phyloP scores from a whole-genome alignment of 2,113 vertebrate genomes.

The Saguinus midas region DNA sequence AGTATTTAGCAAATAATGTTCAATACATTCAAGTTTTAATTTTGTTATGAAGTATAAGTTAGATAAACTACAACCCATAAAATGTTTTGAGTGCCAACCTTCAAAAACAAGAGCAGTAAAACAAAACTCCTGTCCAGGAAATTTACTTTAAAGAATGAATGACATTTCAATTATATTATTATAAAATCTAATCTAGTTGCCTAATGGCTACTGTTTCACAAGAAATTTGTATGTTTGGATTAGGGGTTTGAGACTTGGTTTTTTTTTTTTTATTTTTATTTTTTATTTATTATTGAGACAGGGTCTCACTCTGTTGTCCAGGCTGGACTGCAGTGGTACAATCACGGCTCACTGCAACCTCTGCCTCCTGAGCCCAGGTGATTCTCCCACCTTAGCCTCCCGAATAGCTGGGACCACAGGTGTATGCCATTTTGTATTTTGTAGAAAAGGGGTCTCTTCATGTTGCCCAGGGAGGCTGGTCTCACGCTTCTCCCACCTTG shows the following conservation, averaged over 20 bases:
- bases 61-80: neutral
- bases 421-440: too few relatives aligned
- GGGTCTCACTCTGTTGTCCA: too few relatives aligned
- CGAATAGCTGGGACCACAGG: too few relatives aligned
- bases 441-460: too few relatives aligned
- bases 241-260: neutral
- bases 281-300: too few relatives aligned
- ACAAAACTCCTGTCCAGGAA: neutral
- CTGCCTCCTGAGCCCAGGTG: too few relatives aligned
- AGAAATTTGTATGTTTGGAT: neutral
- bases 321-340: too few relatives aligned
- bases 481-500: too few relatives aligned
- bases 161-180: neutral
- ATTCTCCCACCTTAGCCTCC: too few relatives aligned
- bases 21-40: neutral
- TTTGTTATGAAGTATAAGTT: neutral
- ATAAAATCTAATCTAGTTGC: neutral
- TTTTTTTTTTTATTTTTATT: too few relatives aligned
- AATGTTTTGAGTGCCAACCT: neutral
- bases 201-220: neutral
- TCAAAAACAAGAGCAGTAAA: neutral
- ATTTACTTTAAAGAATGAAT: neutral
- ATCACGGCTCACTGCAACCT: too few relatives aligned
- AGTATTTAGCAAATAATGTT: neutral
- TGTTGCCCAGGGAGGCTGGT: too few relatives aligned